Evolutionary conservation across 2,888 invertebrate species (phyloP), one percentile per base, ranked within the genome.

Genomic region (Phyto melanocephala): DNA sequence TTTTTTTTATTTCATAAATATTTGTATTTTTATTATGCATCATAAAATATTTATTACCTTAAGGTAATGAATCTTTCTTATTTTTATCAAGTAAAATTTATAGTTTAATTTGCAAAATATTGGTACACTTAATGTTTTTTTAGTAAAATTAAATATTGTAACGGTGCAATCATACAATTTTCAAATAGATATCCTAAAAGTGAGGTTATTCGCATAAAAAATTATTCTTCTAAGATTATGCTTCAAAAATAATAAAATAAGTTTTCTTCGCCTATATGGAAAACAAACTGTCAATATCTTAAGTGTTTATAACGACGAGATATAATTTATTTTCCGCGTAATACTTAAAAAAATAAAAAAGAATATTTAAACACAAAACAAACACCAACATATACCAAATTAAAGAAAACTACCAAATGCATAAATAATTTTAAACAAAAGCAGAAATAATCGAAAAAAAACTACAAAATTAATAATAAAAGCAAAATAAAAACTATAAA

Each of bases 241-340:
- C 45, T 17, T 7, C 17, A 0, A 15, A 24, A 8, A 22, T 22
- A 13, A n/a, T 8, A 47, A 7, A 2, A 10, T 20, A 11, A 20
- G 17, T 20, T 20, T 17, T 47, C 7, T n/a, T n/a, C n/a, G n/a
- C n/a, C n/a, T 47, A 47, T 20, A 2, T 22, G 50, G 11, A 50
- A 50, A 50, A 13, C 47, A 50, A 22, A 24, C 50, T 50, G 50
- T 50, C 24, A 24, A 22, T 20, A 11, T 22, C 17, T 50, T 52
- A 62, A 62, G n/a, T 63, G 17, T 72, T 52, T 63, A n/a, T n/a
- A 54, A n/a, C 15, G 17, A 24, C 40, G 60, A 60, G 58, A 71
- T 60, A 62, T 11, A 72, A 52, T 45, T 24, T n/a, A 15, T 11
- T 17, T 45, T 45, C 45, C 45, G 13, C 33, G 28, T 47, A 47